Evolutionary conservation across 2,113 vertebrate species (phyloP), one percentile per base, ranked within the genome.

Genomic region (Hydrolagus affinis): DNA sequence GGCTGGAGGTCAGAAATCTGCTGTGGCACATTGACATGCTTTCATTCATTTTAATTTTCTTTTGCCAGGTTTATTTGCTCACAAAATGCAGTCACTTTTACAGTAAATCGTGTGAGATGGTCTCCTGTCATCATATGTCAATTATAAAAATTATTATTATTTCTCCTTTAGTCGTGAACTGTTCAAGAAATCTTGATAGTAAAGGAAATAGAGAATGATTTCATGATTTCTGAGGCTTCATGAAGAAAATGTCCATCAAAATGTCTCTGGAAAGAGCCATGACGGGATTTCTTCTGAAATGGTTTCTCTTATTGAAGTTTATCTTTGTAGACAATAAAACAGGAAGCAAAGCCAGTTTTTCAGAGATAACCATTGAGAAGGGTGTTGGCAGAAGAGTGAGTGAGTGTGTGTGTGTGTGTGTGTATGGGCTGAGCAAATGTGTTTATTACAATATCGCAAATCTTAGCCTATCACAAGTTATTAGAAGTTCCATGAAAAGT

Each of bases 1-100:
- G 93, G 92, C 86, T 94, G 60, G 91, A 96, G 90, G 95, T 95
- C 88, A 92, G 90, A 30, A 76, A 30, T 9, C 11, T 64, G 32
- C 66, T 15, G 7, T 25, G 62, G 57, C 8, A 64, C 25, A 64
- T 80, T 80, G 57, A 6, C 28, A 25, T 62, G 76, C 59, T 80
- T n/a, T n/a, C n/a, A n/a, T n/a, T n/a, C n/a, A n/a, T n/a, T n/a
- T 17, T 17, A 64, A 80, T 25, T 80, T 59, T 15, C 2, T 68
- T 68, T 15, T 25, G 23, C 59, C 25, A 25, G 62, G 23, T 12
- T 56, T 56, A 11, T 59, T 71, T 59, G 7, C 64, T 70, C 70
- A 70, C 44, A 44, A 44, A 44, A 44, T 44, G 6, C 44, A 44
- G 6, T 44, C 44, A 44, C 44, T 44, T 44, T 44, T 44, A 44